Base-by-base conservation (phyloP, 23 tunicate genomes). In the Ciona savignyi region DNA sequence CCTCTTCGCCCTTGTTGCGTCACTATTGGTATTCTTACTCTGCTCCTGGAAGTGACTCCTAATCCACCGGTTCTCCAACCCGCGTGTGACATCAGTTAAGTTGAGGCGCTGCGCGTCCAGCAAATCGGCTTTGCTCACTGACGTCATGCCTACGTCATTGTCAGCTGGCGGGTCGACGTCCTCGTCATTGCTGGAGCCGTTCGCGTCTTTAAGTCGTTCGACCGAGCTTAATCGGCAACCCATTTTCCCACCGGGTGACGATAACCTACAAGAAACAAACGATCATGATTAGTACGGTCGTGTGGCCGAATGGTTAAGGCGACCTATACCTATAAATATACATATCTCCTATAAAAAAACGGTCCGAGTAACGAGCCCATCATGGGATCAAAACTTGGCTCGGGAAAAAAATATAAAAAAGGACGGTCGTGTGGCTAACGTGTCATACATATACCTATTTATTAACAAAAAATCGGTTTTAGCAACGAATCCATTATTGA, bases 41-140 rank as follows among this genome's bases (percentile, higher is more conserved):
- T 78, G 67, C 22, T 73, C 74, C 32, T 72, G 32, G 65, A 86
- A 86, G 49, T 86, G 93, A 68, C 93, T 86, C 34, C 78, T 28
- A 20, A 79, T 34, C 93, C 93, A 86, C 3, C 93, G 76, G 25
- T 86, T 66, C 34, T 74, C 80, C 34, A 86, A 68, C 1, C 72
- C 78, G 30, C 60, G 30, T 0, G 84, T 74, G 33, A 78, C 93
- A 31, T 86, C 80, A 62, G 84, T 73, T 1, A 67, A 23, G n/a
- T 61, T 67, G 60, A 56, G 51, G 6, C 93, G 82, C 66, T 86
- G 93, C 21, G 73, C 79, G 29, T 79, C 49, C n/a, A 86, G 31
- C 3, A 86, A 62, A 32, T 79, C 93, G 22, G 93, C 85, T 22
- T 79, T 74, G 67, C 76, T 77, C 29, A 34, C 72, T 23, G 76